These are phyloP conservation scores for Noctua comes DNA, from an alignment of 2,888 invertebrate genomes.

Conservation along the genomic window DNA sequence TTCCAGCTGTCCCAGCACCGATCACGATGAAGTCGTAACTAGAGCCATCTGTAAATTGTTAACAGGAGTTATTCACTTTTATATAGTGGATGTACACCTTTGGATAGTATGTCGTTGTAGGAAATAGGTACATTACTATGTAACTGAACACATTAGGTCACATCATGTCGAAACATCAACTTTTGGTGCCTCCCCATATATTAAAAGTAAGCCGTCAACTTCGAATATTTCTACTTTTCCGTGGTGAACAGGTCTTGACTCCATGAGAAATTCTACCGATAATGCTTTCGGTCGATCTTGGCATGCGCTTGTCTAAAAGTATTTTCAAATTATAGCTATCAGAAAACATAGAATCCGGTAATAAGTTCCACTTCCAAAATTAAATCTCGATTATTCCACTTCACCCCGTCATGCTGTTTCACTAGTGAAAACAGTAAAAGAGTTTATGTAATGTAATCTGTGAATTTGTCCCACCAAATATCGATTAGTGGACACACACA, in stretches of 20 bases:
- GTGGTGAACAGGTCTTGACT: background rate
- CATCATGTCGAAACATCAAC: background rate
- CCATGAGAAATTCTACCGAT: background rate
- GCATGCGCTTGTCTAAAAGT: background rate
- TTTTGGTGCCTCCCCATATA: background rate
- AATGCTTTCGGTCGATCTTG: background rate
- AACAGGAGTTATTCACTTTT: background rate
- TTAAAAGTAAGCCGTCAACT: background rate
- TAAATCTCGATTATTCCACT: background rate
- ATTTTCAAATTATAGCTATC: background rate
- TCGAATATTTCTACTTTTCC: background rate
- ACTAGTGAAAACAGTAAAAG: background rate
- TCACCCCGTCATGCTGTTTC: background rate
- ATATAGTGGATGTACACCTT: background rate
- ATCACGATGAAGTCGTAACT: constrained; percentile 70
- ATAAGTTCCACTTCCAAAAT: background rate
- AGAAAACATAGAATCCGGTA: background rate
- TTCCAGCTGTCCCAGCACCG: constrained; percentile 72
- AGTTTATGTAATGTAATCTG: background rate
- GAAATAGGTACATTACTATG: background rate
- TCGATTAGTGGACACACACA: background rate
- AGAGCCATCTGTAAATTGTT: constrained; percentile 57
- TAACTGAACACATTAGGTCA: background rate
- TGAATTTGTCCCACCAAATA: background rate
- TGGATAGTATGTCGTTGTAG: background rate